Evolutionary conservation across 1,140 invertebrate genomes (phyloP).

Genomic region (Mesaphorura yosii): DNA sequence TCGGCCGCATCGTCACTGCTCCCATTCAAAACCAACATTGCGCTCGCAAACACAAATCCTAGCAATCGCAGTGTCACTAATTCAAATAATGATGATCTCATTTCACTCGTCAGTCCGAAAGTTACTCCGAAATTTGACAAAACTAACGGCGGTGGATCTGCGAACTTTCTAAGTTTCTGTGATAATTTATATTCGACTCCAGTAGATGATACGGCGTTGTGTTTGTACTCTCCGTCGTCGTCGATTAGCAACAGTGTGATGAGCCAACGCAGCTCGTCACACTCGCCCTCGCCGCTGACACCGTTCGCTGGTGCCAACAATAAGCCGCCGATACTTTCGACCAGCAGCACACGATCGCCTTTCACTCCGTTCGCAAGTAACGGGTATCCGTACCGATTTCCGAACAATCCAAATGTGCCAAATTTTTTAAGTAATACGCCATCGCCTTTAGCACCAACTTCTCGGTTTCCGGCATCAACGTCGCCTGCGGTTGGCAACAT

Average conservation of each 20-base stretch:
- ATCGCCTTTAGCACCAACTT: too few species aligned
- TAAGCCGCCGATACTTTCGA: too few species aligned
- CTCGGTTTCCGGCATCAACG: too few species aligned
- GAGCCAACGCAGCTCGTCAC: background rate
- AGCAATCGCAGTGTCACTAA: background rate
- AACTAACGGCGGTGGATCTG: too few species aligned
- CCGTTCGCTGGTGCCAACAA: background rate
- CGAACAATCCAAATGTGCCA: too few species aligned
- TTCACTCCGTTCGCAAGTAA: too few species aligned
- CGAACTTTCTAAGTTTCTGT: too few species aligned
- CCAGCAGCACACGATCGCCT: too few species aligned
- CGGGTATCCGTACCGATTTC: too few species aligned
- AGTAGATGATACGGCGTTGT: slow-evolving; percentile 1
- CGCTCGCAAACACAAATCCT: background rate
- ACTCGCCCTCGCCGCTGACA: background rate
- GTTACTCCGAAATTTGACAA: slow-evolving; percentile 16
- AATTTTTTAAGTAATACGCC: too few species aligned
- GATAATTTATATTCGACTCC: slow-evolving; percentile 3
- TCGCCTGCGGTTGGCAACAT: too few species aligned
- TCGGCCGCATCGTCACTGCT: background rate
- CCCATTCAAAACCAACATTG: too few species aligned
- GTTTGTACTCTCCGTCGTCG: background rate
- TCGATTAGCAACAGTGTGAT: background rate
- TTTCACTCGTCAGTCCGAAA: slow-evolving; percentile 26
- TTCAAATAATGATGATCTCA: slow-evolving; percentile 20